phyloP scores from a whole-genome alignment of 2,113 vertebrate genomes.

The Sialia sialis region DNA sequence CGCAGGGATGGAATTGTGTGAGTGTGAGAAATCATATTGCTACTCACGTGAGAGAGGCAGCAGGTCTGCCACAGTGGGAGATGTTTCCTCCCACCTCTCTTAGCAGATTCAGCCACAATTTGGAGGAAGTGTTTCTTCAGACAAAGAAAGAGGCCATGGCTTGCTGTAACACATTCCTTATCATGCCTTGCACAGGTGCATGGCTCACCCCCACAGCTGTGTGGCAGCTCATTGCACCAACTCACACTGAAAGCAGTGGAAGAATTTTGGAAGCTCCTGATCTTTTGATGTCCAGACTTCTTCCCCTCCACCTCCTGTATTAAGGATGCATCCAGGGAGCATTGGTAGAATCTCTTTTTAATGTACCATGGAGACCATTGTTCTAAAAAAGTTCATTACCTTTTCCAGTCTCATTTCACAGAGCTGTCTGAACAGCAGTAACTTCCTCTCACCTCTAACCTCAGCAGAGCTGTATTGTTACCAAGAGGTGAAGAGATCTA shows the following conservation, averaged over 20 bases:
- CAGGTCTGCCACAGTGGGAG: background rate
- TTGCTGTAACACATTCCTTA: background rate
- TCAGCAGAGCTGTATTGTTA: background rate
- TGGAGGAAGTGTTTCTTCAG: background rate
- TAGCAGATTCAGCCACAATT: background rate
- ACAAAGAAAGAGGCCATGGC: background rate
- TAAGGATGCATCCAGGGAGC: background rate
- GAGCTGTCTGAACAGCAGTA: background rate
- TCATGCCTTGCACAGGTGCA: background rate
- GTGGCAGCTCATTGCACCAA: background rate
- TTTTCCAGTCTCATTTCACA: background rate
- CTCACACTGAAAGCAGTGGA: background rate
- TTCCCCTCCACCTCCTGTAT: background rate
- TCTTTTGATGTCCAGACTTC: background rate
- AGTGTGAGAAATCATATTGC: background rate
- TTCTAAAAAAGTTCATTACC: background rate
- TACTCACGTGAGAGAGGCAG: background rate
- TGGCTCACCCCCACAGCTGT: background rate
- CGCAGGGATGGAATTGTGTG: background rate
- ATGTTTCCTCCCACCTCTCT: background rate
- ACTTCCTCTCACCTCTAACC: background rate
- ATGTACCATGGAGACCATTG: background rate
- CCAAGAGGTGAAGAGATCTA: background rate
- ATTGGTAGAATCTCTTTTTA: background rate
- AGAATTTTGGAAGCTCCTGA: background rate